phyloP scores from a whole-genome alignment of 1,140 invertebrate species.

The Heliconius himera region DNA sequence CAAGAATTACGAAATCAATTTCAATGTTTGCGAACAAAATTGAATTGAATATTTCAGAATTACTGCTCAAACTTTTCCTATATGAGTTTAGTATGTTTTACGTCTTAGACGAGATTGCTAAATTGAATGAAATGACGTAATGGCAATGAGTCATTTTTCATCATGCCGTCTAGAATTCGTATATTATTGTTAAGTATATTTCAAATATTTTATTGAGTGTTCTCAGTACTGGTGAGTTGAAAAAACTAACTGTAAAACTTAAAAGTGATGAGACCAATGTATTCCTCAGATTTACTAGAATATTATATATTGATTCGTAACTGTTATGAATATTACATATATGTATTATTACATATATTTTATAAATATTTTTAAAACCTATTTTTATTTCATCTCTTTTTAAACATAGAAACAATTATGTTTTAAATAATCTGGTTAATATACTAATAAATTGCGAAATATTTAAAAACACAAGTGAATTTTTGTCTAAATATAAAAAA shows the following conservation, averaged over 20 bases:
- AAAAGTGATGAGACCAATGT: background rate
- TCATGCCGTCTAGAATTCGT: constrained; percentile 34
- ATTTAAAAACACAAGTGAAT: no score
- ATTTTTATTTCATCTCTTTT: no score
- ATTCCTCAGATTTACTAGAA: background rate
- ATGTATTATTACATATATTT: no score
- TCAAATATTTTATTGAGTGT: background rate
- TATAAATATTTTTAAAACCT: no score
- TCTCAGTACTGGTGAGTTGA: background rate
- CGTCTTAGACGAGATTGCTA: constrained; percentile 46
- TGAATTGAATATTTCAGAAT: constrained; percentile 4
- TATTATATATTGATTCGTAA: background rate
- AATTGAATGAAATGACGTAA: constrained; percentile 58
- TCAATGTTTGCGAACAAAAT: constrained; percentile 7
- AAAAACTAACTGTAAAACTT: background rate
- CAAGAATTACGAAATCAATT: constrained; percentile 3
- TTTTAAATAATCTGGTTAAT: background rate
- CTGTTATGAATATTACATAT: background rate
- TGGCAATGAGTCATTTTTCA: constrained; percentile 51
- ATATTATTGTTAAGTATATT: constrained; percentile 28
- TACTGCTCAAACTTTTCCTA: constrained; percentile 13
- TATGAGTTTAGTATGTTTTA: constrained; percentile 38
- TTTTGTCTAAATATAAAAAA: background rate
- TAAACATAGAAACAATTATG: no score
- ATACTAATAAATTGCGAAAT: no score